A percentile compares a stretch with the other conserved stretches of the same genome.
Conservation (phyloP, 2,888 invertebrate species). For the Cataglyphis livida region DNA sequence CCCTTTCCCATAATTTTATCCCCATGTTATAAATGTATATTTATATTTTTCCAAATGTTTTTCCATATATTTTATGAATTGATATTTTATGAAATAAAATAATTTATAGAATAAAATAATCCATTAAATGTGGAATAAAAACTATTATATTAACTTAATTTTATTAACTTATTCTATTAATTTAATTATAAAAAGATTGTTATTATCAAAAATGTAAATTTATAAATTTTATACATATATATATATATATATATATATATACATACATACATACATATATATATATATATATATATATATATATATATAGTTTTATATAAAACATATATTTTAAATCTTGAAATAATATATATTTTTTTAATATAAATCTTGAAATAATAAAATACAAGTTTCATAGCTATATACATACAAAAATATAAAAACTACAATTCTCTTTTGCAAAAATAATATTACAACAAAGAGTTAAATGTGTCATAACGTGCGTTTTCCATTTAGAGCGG, state of each 20-base stretch:
- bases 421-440: not conserved
- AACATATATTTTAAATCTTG: not conserved
- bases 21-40: not conserved
- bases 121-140: not conserved
- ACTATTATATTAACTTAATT: not conserved
- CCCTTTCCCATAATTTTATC: constrained; percentile 1
- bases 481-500: constrained; percentile 18
- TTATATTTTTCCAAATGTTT: not conserved
- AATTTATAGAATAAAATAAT: not conserved
- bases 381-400: not conserved
- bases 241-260: too few species aligned
- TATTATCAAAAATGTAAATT: not conserved
- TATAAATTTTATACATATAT: not conserved
- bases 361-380: not conserved
- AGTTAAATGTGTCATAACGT: not conserved
- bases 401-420: constrained; percentile 3
- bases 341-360: not conserved
- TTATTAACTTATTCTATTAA: not conserved
- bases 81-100: constrained; percentile 18
- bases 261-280: too few species aligned
- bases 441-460: not conserved
- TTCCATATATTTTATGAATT: not conserved
- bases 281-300: too few species aligned
- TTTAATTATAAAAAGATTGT: constrained; percentile 10
- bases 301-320: not conserved